phyloP scores from a whole-genome alignment of 2,888 invertebrate genomes.

The Erebia epiphron region DNA sequence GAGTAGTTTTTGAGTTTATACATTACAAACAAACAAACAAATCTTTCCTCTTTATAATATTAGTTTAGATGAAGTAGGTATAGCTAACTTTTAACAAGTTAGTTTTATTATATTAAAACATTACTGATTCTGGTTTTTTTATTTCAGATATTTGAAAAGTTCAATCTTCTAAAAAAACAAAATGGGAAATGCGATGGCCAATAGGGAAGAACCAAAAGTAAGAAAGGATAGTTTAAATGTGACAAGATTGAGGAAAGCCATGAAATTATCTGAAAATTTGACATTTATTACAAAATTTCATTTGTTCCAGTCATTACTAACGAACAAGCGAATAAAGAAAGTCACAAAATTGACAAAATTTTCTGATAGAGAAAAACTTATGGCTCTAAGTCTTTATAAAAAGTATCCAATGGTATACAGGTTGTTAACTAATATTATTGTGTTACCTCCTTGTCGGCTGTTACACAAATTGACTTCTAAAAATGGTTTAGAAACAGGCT shows the following conservation, averaged over 20 bases:
- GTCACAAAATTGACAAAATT: not conserved
- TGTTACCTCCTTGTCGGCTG: not conserved
- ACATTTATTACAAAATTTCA: not conserved
- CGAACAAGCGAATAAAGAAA: not conserved
- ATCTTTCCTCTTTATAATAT: too few relatives aligned
- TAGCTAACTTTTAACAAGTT: too few relatives aligned
- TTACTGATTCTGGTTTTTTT: too few relatives aligned
- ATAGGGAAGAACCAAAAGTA: not conserved
- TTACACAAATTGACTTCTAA: not conserved
- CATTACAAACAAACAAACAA: too few relatives aligned
- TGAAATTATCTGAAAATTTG: not conserved
- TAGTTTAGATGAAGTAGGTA: too few relatives aligned
- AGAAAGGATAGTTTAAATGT: not conserved
- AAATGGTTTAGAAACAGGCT: not conserved
- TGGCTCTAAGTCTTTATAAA: not conserved
- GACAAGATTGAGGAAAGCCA: not conserved
- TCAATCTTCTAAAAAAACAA: not conserved
- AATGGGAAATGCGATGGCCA: not conserved
- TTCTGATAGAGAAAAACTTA: conserved; percentile 3
- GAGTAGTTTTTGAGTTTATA: too few relatives aligned
- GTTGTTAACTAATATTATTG: not conserved
- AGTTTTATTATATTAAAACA: too few relatives aligned
- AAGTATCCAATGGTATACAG: not conserved
- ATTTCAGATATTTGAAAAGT: too few relatives aligned
- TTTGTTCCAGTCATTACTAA: not conserved